Evolutionary conservation across 1,140 invertebrate genomes (phyloP).

Genomic region (Venturia canescens): DNA sequence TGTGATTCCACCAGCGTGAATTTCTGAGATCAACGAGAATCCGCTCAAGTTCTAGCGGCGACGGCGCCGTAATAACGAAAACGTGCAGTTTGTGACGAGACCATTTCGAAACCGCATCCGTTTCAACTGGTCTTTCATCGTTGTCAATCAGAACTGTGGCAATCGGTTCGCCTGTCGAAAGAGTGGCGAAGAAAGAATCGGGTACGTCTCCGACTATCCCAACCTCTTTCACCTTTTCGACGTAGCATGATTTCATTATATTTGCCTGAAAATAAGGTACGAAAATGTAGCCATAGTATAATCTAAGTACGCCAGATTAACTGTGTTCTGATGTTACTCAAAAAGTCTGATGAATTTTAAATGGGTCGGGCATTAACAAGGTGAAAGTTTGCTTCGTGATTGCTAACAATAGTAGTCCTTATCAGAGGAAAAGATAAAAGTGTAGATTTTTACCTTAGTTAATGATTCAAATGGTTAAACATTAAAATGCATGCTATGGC

Average conservation of each 20-base stretch:
- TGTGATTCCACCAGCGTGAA: slow-evolving; percentile 25
- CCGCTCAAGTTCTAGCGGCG: not conserved
- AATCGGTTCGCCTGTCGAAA: not conserved
- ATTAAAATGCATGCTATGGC: no score
- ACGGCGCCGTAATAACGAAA: not conserved
- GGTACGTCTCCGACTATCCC: not conserved
- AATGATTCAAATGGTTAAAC: no score
- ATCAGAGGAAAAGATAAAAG: no score
- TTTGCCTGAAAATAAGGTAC: slow-evolving; percentile 2
- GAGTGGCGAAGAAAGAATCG: not conserved
- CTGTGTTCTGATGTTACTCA: no score
- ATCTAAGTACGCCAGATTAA: no score
- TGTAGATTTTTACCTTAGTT: no score
- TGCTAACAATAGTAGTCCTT: no score
- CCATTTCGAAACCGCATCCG: not conserved
- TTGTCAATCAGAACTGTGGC: not conserved
- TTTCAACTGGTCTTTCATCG: not conserved
- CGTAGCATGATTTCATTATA: not conserved
- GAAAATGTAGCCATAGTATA: no score
- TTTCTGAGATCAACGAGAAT: not conserved
- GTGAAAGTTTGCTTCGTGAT: no score
- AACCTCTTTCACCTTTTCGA: not conserved
- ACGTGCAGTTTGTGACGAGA: not conserved
- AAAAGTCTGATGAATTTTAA: no score
- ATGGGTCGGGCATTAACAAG: no score